Percentiles rank a stretch among this genome's conserved stretches.
phyloP scores from a whole-genome alignment of 2,113 vertebrate genomes.

The Psittacula cyanocephala region DNA sequence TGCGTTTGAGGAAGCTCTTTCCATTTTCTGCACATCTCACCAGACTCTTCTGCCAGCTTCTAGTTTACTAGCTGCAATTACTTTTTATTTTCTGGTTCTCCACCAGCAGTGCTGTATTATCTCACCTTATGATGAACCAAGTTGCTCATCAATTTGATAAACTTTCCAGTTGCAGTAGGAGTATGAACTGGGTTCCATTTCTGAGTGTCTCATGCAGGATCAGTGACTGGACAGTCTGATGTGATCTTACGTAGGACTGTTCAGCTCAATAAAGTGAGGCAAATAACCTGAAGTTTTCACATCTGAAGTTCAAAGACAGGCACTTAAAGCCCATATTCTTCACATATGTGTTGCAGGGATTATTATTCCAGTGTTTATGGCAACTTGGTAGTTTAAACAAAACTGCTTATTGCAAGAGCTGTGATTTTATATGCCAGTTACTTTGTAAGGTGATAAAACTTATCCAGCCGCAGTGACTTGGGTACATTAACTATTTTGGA shows the following conservation, averaged over 20 bases:
- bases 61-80: not conserved
- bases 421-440: not conserved
- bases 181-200: not conserved
- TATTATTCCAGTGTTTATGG: not conserved
- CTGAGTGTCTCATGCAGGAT: accelerated
- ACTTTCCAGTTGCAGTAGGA: not conserved
- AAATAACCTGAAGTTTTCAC: not conserved
- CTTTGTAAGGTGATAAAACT: not conserved
- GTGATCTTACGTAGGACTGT: not conserved
- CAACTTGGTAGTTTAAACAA: not conserved
- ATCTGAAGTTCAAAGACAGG: not conserved
- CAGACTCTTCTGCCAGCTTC: not conserved
- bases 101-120: not conserved
- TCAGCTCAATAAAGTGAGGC: not conserved
- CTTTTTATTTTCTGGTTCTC: not conserved
- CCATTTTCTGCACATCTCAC: not conserved
- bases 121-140: not conserved
- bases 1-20: accelerated
- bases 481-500: not conserved
- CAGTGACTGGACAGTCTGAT: not conserved
- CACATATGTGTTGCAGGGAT: not conserved
- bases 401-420: not conserved
- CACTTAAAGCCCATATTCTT: not conserved
- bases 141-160: not conserved
- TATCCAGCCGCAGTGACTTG: not conserved